Conservation (phyloP, 2,113 vertebrate genomes). For the Isichthys henryi region DNA sequence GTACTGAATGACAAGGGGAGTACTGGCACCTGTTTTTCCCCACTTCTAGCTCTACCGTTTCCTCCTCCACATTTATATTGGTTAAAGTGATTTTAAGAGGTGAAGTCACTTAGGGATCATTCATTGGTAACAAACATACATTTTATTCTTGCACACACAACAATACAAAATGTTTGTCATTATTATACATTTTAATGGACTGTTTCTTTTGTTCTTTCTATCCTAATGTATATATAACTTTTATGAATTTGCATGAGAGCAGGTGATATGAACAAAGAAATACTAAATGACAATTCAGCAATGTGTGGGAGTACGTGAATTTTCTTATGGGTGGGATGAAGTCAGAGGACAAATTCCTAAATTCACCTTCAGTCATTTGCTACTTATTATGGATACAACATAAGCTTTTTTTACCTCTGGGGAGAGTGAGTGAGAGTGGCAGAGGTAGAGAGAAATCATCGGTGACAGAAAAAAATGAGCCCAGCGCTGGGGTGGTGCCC, state of each 20-base stretch:
- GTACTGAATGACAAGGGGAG: not conserved
- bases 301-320: not conserved
- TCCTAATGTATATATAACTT: not conserved
- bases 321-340: not conserved
- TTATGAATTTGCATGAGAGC: not conserved
- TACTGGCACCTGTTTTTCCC: not conserved
- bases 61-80: not conserved
- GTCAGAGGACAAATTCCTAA: not conserved
- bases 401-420: not conserved
- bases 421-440: not conserved
- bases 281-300: not conserved
- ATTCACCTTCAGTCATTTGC: not conserved
- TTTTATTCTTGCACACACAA: not conserved
- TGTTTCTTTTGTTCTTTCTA: not conserved
- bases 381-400: not conserved
- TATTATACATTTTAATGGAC: not conserved
- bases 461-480: no score
- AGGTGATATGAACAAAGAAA: no score
- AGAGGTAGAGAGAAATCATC: not conserved
- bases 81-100: not conserved
- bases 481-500: no score
- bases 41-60: not conserved
- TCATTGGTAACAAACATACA: not conserved
- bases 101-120: not conserved
- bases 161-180: not conserved